These are phyloP conservation scores for Magallana angulata DNA, from an alignment of 1,140 invertebrate genomes.

Conservation along the genomic window DNA sequence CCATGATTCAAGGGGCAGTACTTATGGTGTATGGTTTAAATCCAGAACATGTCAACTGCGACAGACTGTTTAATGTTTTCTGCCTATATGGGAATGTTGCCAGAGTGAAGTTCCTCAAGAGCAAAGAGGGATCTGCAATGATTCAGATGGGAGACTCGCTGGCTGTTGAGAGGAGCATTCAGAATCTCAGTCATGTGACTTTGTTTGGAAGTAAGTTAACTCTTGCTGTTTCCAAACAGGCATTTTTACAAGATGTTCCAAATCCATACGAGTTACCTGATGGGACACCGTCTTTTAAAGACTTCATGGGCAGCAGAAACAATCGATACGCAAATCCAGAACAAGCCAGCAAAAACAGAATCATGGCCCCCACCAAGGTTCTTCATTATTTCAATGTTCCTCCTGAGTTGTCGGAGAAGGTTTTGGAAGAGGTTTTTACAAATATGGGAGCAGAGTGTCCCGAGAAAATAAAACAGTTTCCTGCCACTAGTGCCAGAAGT, in stretches of 20 bases:
- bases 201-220: conserved; percentile 86
- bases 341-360: conserved; percentile 82
- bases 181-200: conserved; percentile 95
- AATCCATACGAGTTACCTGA: conserved; percentile 97
- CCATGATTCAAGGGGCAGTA: conserved; percentile 87
- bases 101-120: conserved; percentile 98
- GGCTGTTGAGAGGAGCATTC: conserved; percentile 95
- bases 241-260: conserved; percentile 96
- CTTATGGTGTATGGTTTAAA: conserved; percentile 99
- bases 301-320: conserved; percentile 97
- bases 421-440: conserved; percentile 92
- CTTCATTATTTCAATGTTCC: conserved; percentile 99
- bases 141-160: conserved; percentile 98
- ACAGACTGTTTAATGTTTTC: conserved; percentile 98
- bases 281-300: conserved; percentile 97
- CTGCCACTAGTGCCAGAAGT: conserved; percentile 90
- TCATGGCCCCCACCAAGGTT: conserved; percentile 81
- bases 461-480: conserved; percentile 94
- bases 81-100: conserved; percentile 99
- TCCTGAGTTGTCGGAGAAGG: conserved; percentile 94
- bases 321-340: conserved; percentile 87
- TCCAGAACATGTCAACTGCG: conserved; percentile 94
- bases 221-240: conserved; percentile 89
- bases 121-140: conserved; percentile 99
- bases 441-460: conserved; percentile 91